Conservation (phyloP, 2,888 invertebrate genomes). For the Drosophila rubida region DNA sequence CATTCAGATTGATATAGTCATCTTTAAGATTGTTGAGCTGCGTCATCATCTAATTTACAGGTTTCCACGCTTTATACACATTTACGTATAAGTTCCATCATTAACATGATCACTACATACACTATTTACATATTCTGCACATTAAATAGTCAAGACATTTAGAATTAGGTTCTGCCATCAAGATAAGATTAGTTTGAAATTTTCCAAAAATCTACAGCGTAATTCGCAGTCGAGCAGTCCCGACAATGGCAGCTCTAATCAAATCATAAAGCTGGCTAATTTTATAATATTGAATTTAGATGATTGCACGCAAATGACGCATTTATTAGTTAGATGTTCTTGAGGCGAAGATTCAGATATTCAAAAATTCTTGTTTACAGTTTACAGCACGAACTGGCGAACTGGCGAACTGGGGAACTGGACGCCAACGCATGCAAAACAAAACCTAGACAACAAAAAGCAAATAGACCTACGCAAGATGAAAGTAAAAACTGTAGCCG, state of each 20-base stretch:
- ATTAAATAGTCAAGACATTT: background rate
- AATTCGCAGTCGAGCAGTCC: background rate
- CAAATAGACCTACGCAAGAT: constrained; percentile 33
- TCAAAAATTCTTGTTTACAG: constrained; percentile 29
- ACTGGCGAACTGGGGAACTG: no score
- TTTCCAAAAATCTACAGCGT: background rate
- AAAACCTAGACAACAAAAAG: constrained; percentile 40
- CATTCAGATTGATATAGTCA: constrained; percentile 8
- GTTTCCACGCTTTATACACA: background rate
- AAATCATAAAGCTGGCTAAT: background rate
- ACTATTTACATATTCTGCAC: background rate
- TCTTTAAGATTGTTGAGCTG: constrained; percentile 8
- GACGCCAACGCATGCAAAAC: constrained; percentile 17
- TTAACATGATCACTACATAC: background rate
- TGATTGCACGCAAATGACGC: constrained; percentile 4
- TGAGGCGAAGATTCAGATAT: background rate
- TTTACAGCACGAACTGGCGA: background rate
- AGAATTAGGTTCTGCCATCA: background rate
- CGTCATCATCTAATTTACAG: constrained; percentile 9
- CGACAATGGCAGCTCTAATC: no score
- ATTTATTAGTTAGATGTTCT: background rate
- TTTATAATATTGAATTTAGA: background rate
- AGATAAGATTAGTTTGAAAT: background rate
- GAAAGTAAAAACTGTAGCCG: constrained; percentile 35
- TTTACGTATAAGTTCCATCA: no score